Conservation (phyloP, 1,140 invertebrate genomes). For the Coelopa frigida region DNA sequence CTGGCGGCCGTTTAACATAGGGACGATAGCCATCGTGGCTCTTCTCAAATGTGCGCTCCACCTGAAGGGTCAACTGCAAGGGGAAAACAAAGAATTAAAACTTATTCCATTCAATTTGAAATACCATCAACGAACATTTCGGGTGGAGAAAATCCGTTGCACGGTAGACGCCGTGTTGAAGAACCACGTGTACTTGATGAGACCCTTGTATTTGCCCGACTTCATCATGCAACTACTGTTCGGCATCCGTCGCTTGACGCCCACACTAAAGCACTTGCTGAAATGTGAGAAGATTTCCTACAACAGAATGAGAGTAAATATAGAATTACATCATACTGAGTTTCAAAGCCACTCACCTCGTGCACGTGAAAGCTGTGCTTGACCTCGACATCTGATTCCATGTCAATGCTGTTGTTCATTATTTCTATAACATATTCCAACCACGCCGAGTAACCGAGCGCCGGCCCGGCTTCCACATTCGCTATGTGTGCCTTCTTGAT, state of each 20-base stretch:
- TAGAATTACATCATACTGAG: not conserved
- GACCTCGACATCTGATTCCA: slow-evolving; percentile 10
- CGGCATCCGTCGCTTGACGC: slow-evolving; percentile 31
- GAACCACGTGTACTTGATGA: slow-evolving; percentile 33
- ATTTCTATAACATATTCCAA: slow-evolving; percentile 37
- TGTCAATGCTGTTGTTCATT: slow-evolving; percentile 24
- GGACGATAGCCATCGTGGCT: slow-evolving; percentile 20
- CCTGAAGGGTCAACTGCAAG: slow-evolving; percentile 21
- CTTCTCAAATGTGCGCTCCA: slow-evolving; percentile 26
- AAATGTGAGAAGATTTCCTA: slow-evolving; percentile 38
- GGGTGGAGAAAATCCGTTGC: slow-evolving; percentile 29
- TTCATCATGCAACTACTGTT: slow-evolving; percentile 22
- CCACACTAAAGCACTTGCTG: slow-evolving; percentile 30
- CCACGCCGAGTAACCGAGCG: slow-evolving; percentile 30
- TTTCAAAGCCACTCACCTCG: slow-evolving; percentile 12
- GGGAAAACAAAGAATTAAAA: too few relatives aligned
- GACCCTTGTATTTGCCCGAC: slow-evolving; percentile 30
- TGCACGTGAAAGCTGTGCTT: slow-evolving; percentile 33
- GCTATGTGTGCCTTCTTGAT: not conserved
- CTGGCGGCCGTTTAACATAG: slow-evolving; percentile 16
- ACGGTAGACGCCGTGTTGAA: slow-evolving; percentile 25
- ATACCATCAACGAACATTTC: slow-evolving; percentile 19
- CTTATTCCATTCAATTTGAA: too few relatives aligned
- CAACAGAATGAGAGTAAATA: not conserved
- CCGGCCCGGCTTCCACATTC: slow-evolving; percentile 20